Evolutionary conservation across 1,140 invertebrate genomes (phyloP).

Genomic region (Parapsyche elsis): DNA sequence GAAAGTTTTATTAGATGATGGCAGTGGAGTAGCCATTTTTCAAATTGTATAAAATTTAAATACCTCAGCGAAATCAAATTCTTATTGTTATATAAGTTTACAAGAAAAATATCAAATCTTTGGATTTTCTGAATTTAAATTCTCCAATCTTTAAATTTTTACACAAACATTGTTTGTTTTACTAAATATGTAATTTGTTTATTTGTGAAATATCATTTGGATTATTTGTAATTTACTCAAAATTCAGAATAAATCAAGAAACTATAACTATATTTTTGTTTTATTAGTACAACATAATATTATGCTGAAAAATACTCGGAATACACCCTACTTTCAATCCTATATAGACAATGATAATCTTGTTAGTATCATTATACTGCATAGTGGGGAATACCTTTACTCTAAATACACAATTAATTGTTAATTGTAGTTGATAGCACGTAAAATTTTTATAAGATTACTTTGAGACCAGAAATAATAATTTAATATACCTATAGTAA

Average conservation of each 20-base stretch:
- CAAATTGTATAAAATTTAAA: too few relatives aligned
- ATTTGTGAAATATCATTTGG: too few relatives aligned
- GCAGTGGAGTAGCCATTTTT: too few relatives aligned
- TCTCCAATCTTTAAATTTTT: too few relatives aligned
- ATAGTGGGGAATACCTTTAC: not conserved
- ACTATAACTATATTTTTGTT: not conserved
- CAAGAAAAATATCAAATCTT: too few relatives aligned
- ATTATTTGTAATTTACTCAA: too few relatives aligned
- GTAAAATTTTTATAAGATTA: slow-evolving; percentile 1
- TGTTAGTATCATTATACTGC: slow-evolving; percentile 28
- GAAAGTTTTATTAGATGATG: too few relatives aligned
- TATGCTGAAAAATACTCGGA: not conserved
- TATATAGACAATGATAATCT: slow-evolving; percentile 32
- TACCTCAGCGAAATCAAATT: too few relatives aligned
- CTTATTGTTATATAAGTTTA: too few relatives aligned
- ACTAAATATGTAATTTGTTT: too few relatives aligned
- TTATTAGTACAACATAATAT: not conserved
- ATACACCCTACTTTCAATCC: slow-evolving; percentile 1
- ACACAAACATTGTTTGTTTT: too few relatives aligned
- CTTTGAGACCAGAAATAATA: not conserved
- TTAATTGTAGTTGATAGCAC: slow-evolving; percentile 29
- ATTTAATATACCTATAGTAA: not conserved
- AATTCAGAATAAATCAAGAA: not conserved
- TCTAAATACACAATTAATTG: slow-evolving; percentile 41
- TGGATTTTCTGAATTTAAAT: too few relatives aligned